These are phyloP conservation scores for Eubasilissa regina DNA, from an alignment of 1,140 invertebrate genomes.

Conservation along the genomic window DNA sequence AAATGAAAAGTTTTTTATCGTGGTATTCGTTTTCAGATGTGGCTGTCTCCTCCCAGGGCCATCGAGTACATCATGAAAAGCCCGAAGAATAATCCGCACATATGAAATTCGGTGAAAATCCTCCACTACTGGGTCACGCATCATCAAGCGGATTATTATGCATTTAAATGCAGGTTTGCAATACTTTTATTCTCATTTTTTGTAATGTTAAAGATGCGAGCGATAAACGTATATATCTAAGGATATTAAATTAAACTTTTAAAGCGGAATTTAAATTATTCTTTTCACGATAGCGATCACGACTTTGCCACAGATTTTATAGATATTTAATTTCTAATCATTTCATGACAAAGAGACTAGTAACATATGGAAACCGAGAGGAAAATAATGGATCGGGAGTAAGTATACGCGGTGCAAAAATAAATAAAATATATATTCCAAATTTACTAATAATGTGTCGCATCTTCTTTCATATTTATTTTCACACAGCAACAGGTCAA, in stretches of 20 bases:
- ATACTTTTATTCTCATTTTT: not conserved
- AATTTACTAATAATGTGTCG: too few species aligned
- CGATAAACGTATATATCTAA: not conserved
- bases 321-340: too few species aligned
- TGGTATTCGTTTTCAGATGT: not conserved
- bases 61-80: not conserved
- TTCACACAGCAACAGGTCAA: too few species aligned
- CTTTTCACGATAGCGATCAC: too few species aligned
- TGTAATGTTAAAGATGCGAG: not conserved
- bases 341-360: too few species aligned
- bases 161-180: not conserved
- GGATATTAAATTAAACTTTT: not conserved
- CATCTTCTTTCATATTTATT: too few species aligned
- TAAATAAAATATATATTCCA: too few species aligned
- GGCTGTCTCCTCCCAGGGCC: conserved; percentile 3
- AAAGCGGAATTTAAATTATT: not conserved
- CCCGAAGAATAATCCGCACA: not conserved
- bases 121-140: not conserved
- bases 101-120: conserved; percentile 7
- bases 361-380: too few species aligned
- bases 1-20: not conserved
- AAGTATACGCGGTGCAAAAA: too few species aligned
- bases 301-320: too few species aligned
- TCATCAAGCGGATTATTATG: not conserved
- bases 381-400: too few species aligned